A percentile compares a stretch with the other conserved stretches of the same genome.
Evolutionary conservation across 2,797 vertebrate genomes (phyloP).

Genomic region (Eremophila alpestris): DNA sequence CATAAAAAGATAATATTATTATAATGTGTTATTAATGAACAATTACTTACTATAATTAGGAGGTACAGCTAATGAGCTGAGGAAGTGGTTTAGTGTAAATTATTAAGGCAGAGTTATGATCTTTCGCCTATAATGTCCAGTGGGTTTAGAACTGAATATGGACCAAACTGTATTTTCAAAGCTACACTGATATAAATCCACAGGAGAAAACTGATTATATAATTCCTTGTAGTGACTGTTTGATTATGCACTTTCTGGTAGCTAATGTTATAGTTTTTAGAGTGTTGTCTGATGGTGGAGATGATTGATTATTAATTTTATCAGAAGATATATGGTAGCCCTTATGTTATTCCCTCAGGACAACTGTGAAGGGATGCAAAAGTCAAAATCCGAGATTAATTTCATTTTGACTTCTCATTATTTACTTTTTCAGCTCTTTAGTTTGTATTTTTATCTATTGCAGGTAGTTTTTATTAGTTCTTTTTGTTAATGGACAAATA

Average conservation of each 20-base stretch:
- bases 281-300: not conserved
- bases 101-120: not conserved
- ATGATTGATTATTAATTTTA: not conserved
- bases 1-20: constrained; percentile 21
- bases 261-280: not conserved
- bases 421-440: not conserved
- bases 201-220: not conserved
- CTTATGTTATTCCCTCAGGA: not conserved
- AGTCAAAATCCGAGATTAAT: not conserved
- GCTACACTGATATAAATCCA: not conserved
- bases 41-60: constrained; percentile 35
- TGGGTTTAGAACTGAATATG: not conserved
- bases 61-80: not conserved
- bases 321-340: not conserved
- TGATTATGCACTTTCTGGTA: not conserved
- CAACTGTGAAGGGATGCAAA: not conserved
- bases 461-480: not conserved
- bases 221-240: not conserved
- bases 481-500: not conserved
- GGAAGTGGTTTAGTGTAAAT: not conserved
- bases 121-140: not conserved
- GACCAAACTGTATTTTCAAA: not conserved
- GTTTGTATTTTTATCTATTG: not conserved
- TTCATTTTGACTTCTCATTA: not conserved
- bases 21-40: constrained; percentile 19